phyloP scores from a whole-genome alignment of 2,113 vertebrate species.

The Rafetus swinhoei region DNA sequence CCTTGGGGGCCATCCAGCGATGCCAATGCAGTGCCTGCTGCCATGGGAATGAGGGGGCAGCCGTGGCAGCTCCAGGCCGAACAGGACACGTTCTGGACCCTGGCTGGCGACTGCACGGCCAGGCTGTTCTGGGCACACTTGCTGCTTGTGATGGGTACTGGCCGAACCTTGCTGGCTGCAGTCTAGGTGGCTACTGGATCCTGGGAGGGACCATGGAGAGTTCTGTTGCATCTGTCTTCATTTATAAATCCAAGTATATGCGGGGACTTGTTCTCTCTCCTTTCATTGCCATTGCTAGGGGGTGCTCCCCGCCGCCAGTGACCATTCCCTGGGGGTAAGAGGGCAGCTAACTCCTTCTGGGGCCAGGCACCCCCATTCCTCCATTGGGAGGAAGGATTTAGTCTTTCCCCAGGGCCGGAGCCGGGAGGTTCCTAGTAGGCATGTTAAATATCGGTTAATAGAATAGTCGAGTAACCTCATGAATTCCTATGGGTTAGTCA shows the following conservation, averaged over 20 bases:
- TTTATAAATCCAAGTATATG: background rate
- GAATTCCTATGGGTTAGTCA: too few relatives aligned
- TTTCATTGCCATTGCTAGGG: background rate
- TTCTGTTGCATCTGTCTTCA: background rate
- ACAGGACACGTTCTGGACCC: background rate
- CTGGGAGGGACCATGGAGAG: background rate
- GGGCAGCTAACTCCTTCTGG: background rate
- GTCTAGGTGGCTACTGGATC: background rate
- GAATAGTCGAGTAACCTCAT: too few relatives aligned
- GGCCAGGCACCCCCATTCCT: background rate
- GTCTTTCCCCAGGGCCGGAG: background rate
- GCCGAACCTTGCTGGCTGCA: background rate
- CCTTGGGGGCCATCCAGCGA: background rate
- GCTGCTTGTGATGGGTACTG: background rate
- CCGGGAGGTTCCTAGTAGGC: too few relatives aligned
- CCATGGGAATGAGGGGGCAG: background rate
- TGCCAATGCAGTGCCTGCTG: background rate
- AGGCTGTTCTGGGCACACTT: background rate
- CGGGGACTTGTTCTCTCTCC: background rate
- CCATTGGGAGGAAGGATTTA: background rate
- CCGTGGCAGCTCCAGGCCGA: background rate
- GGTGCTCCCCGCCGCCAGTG: background rate
- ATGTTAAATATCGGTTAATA: too few relatives aligned
- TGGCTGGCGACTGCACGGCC: background rate
- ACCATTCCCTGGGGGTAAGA: background rate